Evolutionary conservation across 2,888 invertebrate genomes (phyloP).

Genomic region (Psococerastis gibbosa): DNA sequence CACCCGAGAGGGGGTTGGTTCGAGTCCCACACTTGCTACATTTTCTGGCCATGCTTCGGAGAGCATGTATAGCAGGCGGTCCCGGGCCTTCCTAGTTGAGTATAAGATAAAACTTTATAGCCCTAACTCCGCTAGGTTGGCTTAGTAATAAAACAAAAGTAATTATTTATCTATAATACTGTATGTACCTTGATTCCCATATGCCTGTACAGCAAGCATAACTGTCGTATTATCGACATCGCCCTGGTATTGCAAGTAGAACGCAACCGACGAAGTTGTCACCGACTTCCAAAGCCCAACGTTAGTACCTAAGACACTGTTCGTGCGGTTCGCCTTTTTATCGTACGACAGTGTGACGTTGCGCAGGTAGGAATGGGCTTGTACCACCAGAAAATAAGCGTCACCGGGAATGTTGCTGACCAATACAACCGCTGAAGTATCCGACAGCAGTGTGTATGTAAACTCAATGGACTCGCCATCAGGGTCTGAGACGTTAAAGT

Average conservation of each 20-base stretch:
- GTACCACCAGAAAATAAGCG: conserved; percentile 37
- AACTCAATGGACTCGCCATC: neutral
- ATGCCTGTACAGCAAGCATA: conserved; percentile 34
- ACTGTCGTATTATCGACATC: conserved; percentile 23
- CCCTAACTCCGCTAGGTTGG: too few species aligned
- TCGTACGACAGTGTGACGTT: conserved; percentile 36
- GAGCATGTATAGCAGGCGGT: too few species aligned
- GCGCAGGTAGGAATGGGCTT: conserved; percentile 39
- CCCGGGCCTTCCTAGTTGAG: too few species aligned
- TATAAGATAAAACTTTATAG: too few species aligned
- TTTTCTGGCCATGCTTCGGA: too few species aligned
- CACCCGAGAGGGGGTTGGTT: too few species aligned
- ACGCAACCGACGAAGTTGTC: conserved; percentile 18
- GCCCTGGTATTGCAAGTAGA: conserved; percentile 28
- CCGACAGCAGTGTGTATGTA: conserved; percentile 11
- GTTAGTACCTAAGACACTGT: conserved; percentile 36
- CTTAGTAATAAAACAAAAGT: too few species aligned
- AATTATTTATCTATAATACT: too few species aligned
- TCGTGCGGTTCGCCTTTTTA: conserved; percentile 21
- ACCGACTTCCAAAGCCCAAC: conserved; percentile 32
- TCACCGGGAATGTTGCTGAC: conserved; percentile 28
- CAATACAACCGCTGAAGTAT: conserved; percentile 21
- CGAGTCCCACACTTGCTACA: too few species aligned
- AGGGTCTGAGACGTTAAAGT: conserved; percentile 17
- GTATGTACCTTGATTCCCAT: conserved; percentile 31